A percentile compares a stretch with the other conserved stretches of the same genome.
These are phyloP conservation scores for Scaptomyza tumidula DNA, from an alignment of 2,888 invertebrate genomes.

Conservation along the genomic window DNA sequence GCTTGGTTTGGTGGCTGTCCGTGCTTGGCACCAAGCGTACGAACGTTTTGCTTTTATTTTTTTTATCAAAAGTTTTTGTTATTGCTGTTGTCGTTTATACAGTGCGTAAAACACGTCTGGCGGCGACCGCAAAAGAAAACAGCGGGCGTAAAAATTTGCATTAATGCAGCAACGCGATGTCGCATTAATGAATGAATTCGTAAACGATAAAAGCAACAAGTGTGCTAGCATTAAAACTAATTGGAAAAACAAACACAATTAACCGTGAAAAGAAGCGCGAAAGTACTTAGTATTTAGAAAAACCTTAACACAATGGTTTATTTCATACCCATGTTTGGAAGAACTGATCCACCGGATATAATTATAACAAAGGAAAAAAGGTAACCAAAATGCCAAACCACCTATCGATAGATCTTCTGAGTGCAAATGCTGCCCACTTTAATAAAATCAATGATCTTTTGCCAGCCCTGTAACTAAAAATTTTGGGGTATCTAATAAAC, in stretches of 20 bases:
- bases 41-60: conserved; percentile 59
- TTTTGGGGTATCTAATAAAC: conserved; percentile 11
- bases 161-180: conserved; percentile 56
- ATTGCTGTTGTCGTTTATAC: conserved; percentile 35
- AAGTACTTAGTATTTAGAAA: conserved; percentile 34
- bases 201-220: conserved; percentile 38
- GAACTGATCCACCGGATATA: conserved; percentile 83
- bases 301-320: conserved; percentile 79
- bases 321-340: conserved; percentile 81
- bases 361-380: conserved; percentile 76
- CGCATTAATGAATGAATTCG: conserved; percentile 71
- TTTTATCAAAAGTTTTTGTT: conserved; percentile 53
- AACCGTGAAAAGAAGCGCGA: conserved; percentile 48
- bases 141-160: conserved; percentile 68
- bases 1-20: conserved; percentile 55
- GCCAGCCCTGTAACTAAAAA: conserved; percentile 32
- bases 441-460: conserved; percentile 15
- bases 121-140: conserved; percentile 28
- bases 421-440: background rate
- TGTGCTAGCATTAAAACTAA: conserved; percentile 37
- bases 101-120: conserved; percentile 68
- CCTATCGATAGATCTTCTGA: conserved; percentile 2
- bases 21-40: conserved; percentile 74
- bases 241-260: conserved; percentile 68
- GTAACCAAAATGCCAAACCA: conserved; percentile 57